phyloP scores from a whole-genome alignment of 30 jellyfish, hydroid and myxozoan species.

The Catostylus mosaicus region DNA sequence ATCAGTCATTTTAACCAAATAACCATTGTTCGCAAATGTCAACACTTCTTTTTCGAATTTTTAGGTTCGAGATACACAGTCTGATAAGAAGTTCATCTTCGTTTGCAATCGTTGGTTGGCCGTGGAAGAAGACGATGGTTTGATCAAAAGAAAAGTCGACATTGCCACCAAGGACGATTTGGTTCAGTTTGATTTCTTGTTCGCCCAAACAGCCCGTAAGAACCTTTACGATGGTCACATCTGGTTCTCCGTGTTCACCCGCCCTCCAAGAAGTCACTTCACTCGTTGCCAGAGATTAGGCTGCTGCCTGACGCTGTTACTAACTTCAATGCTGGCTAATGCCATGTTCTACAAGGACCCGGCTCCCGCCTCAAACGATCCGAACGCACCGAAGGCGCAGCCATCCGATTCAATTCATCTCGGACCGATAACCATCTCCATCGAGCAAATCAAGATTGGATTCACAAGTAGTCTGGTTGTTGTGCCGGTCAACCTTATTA shows the following conservation, averaged over 20 bases:
- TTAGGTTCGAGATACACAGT: slow-evolving; percentile 73
- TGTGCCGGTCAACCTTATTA: slow-evolving; percentile 86
- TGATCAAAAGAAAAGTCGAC: slow-evolving; percentile 70
- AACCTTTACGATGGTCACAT: slow-evolving; percentile 94
- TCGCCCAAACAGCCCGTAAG: slow-evolving; percentile 87
- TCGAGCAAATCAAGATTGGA: slow-evolving; percentile 81
- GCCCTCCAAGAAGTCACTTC: slow-evolving; percentile 94
- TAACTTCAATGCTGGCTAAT: slow-evolving; percentile 92
- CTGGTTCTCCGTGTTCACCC: slow-evolving; percentile 94
- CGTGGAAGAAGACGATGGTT: slow-evolving; percentile 98
- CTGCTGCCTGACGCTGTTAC: slow-evolving; percentile 84
- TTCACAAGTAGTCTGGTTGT: slow-evolving; percentile 87
- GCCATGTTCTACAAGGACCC: slow-evolving; percentile 93
- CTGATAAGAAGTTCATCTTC: slow-evolving; percentile 67
- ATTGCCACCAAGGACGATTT: slow-evolving; percentile 84
- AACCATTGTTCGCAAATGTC: too few relatives aligned
- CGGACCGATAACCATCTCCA: slow-evolving; percentile 91
- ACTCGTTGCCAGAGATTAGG: slow-evolving; percentile 92
- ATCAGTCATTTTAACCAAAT: too few relatives aligned
- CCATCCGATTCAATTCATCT: slow-evolving; percentile 72
- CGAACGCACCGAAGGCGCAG: slow-evolving; percentile 34
- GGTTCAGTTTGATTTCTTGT: slow-evolving; percentile 80
- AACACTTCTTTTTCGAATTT: not conserved
- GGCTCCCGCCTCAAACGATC: slow-evolving; percentile 41
- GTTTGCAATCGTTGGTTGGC: slow-evolving; percentile 97